Percentiles rank a stretch among this genome's conserved stretches.
Evolutionary conservation across 2,113 vertebrate species (phyloP).

Genomic region (Opisthocomus hoazin): DNA sequence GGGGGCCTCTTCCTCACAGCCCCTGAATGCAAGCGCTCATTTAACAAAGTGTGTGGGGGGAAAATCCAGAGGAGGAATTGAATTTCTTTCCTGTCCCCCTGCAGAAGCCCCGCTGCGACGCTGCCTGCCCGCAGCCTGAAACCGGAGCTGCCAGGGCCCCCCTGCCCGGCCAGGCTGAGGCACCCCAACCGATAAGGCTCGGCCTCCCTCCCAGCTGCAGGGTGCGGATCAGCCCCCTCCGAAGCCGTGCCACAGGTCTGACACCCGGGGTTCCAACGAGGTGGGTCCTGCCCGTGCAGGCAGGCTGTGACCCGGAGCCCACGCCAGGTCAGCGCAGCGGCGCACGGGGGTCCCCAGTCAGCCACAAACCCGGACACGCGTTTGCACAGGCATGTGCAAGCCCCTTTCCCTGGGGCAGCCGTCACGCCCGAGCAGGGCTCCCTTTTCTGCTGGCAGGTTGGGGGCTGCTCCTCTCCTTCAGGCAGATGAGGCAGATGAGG

Average conservation of each 20-base stretch:
- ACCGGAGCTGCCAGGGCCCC: slow-evolving; percentile 43
- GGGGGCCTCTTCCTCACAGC: background rate
- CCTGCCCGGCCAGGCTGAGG: background rate
- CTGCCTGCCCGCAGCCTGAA: slow-evolving; percentile 22
- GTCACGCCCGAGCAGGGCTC: background rate
- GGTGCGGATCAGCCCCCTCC: background rate
- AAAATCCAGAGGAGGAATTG: background rate
- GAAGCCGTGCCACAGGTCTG: background rate
- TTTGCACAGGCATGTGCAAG: background rate
- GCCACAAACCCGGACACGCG: background rate
- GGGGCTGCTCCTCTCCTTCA: background rate
- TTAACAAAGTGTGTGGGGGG: background rate
- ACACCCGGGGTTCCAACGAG: accelerated
- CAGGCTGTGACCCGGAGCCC: background rate
- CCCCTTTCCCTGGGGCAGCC: background rate
- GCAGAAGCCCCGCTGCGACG: background rate
- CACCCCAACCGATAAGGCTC: background rate
- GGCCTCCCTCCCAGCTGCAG: background rate
- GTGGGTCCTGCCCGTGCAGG: background rate
- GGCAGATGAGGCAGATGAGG: background rate
- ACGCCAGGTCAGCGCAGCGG: background rate
- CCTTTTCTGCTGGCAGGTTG: background rate
- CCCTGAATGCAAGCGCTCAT: background rate
- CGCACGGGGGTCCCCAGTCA: background rate
- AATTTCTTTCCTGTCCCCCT: background rate